Base-by-base conservation (phyloP, 2,888 invertebrate genomes). In the Caenorhabditis becei region DNA sequence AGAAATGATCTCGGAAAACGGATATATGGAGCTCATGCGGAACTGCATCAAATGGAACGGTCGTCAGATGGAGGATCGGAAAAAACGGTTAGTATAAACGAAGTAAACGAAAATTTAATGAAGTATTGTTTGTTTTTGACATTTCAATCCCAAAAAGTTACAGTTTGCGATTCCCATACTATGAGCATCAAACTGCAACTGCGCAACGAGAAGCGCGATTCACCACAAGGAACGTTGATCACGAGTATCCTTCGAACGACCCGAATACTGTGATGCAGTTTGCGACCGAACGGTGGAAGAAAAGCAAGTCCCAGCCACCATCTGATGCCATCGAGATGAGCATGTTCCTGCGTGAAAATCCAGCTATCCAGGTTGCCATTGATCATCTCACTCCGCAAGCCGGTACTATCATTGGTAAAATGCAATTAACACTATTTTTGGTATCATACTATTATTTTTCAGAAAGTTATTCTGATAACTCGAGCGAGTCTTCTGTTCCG, bases 21-120 rank as follows among this genome's bases (percentile, higher is more conserved):
- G 84, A 54, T 91, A 91, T 82, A 85, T 87, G 78, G 90, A 91
- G 53, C 61, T 88, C 51, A 84, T 91, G 86, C 86, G 88, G 65
- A 89, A 86, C 78, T 91, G 91, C 82, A 80, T 86, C 53, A 87
- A 87, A 80, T 91, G 89, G 88, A 91, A 91, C 70, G 67, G 70
- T 11, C 78, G 89, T 7, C 84, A 85, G 16, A 80, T 78, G 26
- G 70, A 74, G 24, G 89, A 89, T 35, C 79, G 89, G 18, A 86
- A 84, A 61, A 80, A 80, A 32, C 62, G 85, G 83, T 85, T n/a
- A 53, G 67, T 47, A 16, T 32, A 49, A 18, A 32, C n/a, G 4
- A 28, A 28, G 26, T 7, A 49, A 32, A 51, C 26, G 20, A 35
- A 59, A 56, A 32, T 63, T n/a, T n/a, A 28, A 63, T 32, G 14